Conservation (phyloP, 2,113 vertebrate genomes). For the Halichoeres trimaculatus region DNA sequence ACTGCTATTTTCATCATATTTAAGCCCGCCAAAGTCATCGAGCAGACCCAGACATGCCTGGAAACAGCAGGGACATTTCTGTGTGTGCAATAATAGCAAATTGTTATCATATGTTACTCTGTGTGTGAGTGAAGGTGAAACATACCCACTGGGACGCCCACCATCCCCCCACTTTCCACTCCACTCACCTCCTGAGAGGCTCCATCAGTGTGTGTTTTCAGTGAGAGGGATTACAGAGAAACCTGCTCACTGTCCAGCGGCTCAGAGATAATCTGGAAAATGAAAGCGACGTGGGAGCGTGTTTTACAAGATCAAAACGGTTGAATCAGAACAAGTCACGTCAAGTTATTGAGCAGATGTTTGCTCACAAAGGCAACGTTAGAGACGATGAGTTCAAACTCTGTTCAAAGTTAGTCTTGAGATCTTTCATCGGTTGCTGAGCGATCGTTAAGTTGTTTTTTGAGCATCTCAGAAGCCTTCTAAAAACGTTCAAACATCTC, state of each 20-base stretch:
- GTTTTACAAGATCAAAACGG: slow-evolving; percentile 18
- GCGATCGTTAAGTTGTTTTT: background rate
- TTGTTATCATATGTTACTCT: slow-evolving; percentile 68
- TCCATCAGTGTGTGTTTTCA: slow-evolving; percentile 32
- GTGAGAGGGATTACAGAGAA: slow-evolving; percentile 41
- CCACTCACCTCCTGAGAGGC: slow-evolving; percentile 2
- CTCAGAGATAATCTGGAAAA: slow-evolving; percentile 28
- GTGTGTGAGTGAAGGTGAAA: slow-evolving; percentile 56
- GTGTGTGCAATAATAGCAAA: slow-evolving; percentile 64
- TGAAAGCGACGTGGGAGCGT: slow-evolving; percentile 12
- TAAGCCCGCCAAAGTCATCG: slow-evolving; percentile 11
- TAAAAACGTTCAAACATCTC: slow-evolving; percentile 25
- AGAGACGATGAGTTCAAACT: too few species aligned
- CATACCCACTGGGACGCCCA: slow-evolving; percentile 11
- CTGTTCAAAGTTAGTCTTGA: too few species aligned
- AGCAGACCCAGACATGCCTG: slow-evolving; percentile 15
- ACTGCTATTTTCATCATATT: slow-evolving; percentile 42
- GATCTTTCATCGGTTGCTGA: too few species aligned
- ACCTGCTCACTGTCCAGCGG: slow-evolving; percentile 38
- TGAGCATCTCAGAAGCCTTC: slow-evolving; percentile 10
- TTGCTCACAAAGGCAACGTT: background rate
- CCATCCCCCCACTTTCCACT: background rate
- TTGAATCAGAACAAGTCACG: background rate
- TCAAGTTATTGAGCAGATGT: slow-evolving; percentile 37
- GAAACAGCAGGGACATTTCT: slow-evolving; percentile 21